Percentiles rank a stretch among this genome's conserved stretches.
phyloP scores from a whole-genome alignment of 2,797 vertebrate genomes.

The Danio choprae region DNA sequence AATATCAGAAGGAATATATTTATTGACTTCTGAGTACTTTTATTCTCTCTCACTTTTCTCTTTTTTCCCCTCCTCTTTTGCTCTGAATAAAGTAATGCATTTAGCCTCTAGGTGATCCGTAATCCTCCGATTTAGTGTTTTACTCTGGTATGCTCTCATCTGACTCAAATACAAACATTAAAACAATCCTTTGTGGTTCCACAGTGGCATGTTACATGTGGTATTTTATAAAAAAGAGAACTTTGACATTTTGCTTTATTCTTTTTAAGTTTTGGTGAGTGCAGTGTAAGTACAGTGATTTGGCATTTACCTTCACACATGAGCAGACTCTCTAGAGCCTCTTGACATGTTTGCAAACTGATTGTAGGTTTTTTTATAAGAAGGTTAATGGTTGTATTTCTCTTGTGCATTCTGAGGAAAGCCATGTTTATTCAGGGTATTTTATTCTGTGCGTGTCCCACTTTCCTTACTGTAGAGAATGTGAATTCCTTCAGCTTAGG shows the following conservation, averaged over 20 bases:
- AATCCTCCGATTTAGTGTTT: conserved; percentile 29
- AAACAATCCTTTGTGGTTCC: conserved; percentile 1
- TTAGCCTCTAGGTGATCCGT: conserved; percentile 59
- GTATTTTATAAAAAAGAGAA: conserved; percentile 16
- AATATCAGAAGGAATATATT: conserved; percentile 5
- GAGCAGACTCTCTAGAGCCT: neutral
- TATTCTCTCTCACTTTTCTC: neutral
- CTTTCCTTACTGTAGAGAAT: conserved; percentile 30
- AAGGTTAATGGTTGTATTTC: conserved; percentile 1
- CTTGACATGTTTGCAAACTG: neutral
- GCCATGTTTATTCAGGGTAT: neutral
- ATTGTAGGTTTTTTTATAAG: neutral
- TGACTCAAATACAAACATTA: conserved; percentile 33
- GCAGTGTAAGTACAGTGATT: neutral
- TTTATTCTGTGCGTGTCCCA: conserved; percentile 1
- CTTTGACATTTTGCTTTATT: conserved; percentile 22
- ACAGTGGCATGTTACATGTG: neutral
- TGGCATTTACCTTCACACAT: conserved; percentile 8
- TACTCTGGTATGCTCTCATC: neutral
- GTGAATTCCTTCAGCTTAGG: conserved; percentile 2
- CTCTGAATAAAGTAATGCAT: conserved; percentile 32
- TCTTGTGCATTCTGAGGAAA: neutral
- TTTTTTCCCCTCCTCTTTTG: conserved; percentile 23
- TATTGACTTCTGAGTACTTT: neutral
- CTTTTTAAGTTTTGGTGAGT: conserved; percentile 2